These are phyloP conservation scores for Sussaba pulchella DNA, from an alignment of 2,888 invertebrate species.

Conservation along the genomic window DNA sequence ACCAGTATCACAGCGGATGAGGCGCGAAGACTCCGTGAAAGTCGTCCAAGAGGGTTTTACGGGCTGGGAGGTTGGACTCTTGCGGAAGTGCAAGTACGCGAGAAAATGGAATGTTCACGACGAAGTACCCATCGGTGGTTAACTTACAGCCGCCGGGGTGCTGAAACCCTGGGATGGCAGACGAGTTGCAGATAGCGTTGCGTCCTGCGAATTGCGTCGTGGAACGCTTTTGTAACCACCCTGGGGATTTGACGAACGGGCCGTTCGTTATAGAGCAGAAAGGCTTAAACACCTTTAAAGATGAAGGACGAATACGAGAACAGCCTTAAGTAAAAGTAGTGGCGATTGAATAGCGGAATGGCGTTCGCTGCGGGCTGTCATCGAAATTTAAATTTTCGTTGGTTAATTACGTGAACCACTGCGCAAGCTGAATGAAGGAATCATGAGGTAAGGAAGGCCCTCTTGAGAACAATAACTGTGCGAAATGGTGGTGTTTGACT, in stretches of 20 bases:
- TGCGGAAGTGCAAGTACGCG: conserved; percentile 21
- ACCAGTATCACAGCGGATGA: conserved; percentile 27
- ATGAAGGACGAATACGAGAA: neutral
- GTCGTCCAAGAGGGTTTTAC: conserved; percentile 61
- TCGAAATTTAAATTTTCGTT: too few relatives aligned
- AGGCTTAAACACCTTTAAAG: conserved; percentile 13
- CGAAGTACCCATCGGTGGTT: conserved; percentile 63
- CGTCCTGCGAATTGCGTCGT: too few relatives aligned
- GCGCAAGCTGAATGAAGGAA: too few relatives aligned
- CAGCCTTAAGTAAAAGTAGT: too few relatives aligned
- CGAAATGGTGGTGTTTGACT: neutral
- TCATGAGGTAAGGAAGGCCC: too few relatives aligned
- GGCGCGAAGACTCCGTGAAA: conserved; percentile 55
- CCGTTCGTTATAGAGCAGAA: conserved; percentile 9
- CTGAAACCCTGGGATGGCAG: too few relatives aligned
- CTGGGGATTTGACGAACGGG: too few relatives aligned
- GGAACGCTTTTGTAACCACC: too few relatives aligned
- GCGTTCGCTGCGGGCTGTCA: too few relatives aligned
- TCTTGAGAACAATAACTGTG: conserved; percentile 3
- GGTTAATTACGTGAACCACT: too few relatives aligned
- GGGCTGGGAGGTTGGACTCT: conserved; percentile 39
- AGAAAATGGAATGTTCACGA: conserved; percentile 67
- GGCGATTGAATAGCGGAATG: too few relatives aligned
- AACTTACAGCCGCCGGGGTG: conserved; percentile 51
- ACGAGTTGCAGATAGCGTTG: too few relatives aligned